These are phyloP conservation scores for Carcinoscorpius rotundicauda DNA, from an alignment of 1,140 invertebrate species.

Conservation along the genomic window DNA sequence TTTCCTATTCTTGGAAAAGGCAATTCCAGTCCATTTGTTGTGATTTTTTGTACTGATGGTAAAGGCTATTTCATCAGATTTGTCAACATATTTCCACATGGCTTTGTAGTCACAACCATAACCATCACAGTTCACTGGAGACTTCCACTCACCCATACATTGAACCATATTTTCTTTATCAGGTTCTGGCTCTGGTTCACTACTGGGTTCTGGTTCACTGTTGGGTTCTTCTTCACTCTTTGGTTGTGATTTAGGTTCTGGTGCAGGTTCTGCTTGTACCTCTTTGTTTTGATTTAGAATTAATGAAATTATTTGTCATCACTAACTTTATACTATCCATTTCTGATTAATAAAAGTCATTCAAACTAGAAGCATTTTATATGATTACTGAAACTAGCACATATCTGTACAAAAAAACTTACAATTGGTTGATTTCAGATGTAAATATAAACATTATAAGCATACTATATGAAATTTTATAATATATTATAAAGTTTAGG, in stretches of 20 bases:
- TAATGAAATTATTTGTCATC: neutral
- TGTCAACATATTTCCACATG: conserved; percentile 65
- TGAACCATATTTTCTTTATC: conserved; percentile 1
- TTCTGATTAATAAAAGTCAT: neutral
- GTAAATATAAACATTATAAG: no score
- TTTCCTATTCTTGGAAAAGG: conserved; percentile 61
- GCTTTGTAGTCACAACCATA: conserved; percentile 68
- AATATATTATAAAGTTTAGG: no score
- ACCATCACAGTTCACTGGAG: conserved; percentile 54
- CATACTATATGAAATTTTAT: no score
- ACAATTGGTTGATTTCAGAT: no score
- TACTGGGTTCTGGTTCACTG: conserved; percentile 31
- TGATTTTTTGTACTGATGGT: conserved; percentile 67
- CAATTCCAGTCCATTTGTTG: conserved; percentile 85
- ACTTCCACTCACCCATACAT: conserved; percentile 45
- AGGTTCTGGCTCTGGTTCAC: conserved; percentile 29
- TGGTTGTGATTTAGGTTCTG: no score
- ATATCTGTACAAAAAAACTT: no score
- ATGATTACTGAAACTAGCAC: neutral
- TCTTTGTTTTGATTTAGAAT: conserved; percentile 31
- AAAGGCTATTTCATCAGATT: conserved; percentile 67
- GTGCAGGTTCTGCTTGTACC: conserved; percentile 29
- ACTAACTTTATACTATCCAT: no score
- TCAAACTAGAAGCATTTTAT: neutral
- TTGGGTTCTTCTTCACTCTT: conserved; percentile 24